Evolutionary conservation across 2,113 vertebrate genomes (phyloP), one percentile per base, ranked within the genome.

Genomic region (Nannobrachium achirus): DNA sequence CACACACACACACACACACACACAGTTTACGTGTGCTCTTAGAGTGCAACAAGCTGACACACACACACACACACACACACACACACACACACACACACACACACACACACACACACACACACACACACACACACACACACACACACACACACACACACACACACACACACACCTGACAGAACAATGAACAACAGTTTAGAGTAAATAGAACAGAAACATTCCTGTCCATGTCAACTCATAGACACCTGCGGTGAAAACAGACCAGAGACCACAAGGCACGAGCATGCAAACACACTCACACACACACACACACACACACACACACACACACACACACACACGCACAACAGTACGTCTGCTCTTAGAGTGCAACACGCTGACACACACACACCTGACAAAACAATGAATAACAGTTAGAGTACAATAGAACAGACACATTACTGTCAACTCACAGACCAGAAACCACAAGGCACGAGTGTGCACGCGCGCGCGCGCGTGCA

Each of bases 71-170:
- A 42, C 56, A 59, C 39, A 16, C 53, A 25, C 15, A 11, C 53
- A 56, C 18, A 19, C 53, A 56, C 13, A 63, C 16, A 10, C 42
- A 63, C 10, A 63, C 45, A 46, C 9, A 7, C 9, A 53, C 55
- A 20, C 15, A 13, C 53, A 38, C 20, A 25, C 14, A 39, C 38
- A 41, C 48, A 53, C 63, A 40, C 38, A 14, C 56, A 39, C 33
- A 38, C 56, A 57, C 33, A 15, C 56, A 57, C 46, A 64, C 33
- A 51, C 46, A 50, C 25, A 65, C 33, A 42, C 56, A 59, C 39
- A 16, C 53, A 25, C 15, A 11, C 53, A 56, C 18, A 19, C 53
- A 56, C 13, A 63, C 16, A 10, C 42, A 63, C 10, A 63, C 45
- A 46, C 9, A 7, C 9, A 53, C 55, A 20, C 25, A 33, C 3